Percentiles rank a stretch among this genome's conserved stretches.
phyloP scores from a whole-genome alignment of 2,888 invertebrate genomes.

The Chloroclystis v-ata region DNA sequence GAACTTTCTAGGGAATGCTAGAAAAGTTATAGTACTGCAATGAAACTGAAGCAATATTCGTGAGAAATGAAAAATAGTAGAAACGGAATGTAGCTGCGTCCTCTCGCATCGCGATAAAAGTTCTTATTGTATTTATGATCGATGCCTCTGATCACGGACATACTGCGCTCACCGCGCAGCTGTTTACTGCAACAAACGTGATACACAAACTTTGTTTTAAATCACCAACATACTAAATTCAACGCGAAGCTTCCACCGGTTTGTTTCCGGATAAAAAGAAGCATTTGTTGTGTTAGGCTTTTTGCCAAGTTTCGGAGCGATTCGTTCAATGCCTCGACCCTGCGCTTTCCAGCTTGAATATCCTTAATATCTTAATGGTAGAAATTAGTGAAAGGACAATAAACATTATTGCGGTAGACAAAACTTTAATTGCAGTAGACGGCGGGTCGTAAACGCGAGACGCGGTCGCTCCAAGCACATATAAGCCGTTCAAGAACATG shows the following conservation, averaged over 20 bases:
- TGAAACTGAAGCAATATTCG: constrained; percentile 3
- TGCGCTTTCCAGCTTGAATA: no score
- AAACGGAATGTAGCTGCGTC: neutral
- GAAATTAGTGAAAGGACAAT: no score
- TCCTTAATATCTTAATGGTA: no score
- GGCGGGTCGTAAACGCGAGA: neutral
- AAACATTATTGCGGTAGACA: no score
- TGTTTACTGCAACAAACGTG: neutral
- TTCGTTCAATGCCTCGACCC: neutral
- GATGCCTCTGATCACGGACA: neutral
- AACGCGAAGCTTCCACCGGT: neutral
- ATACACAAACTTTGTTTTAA: neutral
- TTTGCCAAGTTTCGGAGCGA: neutral
- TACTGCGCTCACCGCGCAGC: neutral
- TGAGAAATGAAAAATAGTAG: constrained; percentile 4
- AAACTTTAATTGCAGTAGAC: neutral
- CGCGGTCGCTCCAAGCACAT: neutral
- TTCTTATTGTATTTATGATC: neutral
- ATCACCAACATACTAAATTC: neutral
- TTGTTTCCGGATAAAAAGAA: neutral
- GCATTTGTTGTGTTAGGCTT: neutral
- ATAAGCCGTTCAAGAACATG: neutral
- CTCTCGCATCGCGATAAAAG: neutral
- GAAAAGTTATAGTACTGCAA: constrained; percentile 10
- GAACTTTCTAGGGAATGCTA: constrained; percentile 1